Conservation (phyloP, 2,888 invertebrate genomes). For the Junonia oenone region DNA sequence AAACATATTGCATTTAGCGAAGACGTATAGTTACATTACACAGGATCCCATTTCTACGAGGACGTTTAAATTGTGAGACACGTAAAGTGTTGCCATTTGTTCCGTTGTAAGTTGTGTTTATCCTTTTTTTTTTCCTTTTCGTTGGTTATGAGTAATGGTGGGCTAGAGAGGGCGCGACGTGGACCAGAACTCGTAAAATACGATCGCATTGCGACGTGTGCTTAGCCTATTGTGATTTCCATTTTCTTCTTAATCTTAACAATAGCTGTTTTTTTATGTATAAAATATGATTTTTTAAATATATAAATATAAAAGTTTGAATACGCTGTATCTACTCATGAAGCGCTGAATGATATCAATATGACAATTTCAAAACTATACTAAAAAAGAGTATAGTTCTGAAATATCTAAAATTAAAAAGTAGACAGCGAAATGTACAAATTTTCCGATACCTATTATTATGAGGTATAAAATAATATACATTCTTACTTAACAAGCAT, state of each 20-base stretch:
- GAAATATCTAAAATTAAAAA: too few species aligned
- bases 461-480: too few species aligned
- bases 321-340: too few species aligned
- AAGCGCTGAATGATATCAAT: too few species aligned
- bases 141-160: constrained; percentile 63
- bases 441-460: too few species aligned
- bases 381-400: too few species aligned
- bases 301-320: too few species aligned
- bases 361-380: too few species aligned
- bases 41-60: constrained; percentile 57
- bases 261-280: neutral
- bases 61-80: constrained; percentile 65
- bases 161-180: constrained; percentile 50
- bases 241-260: constrained; percentile 4
- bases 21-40: constrained; percentile 65
- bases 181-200: constrained; percentile 50
- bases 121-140: constrained; percentile 55
- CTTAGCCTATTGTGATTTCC: constrained; percentile 44
- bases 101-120: constrained; percentile 64
- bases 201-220: constrained; percentile 47
- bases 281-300: neutral
- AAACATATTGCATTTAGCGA: constrained; percentile 50
- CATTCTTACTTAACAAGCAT: neutral
- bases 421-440: too few species aligned
- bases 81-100: constrained; percentile 71